phyloP scores from a whole-genome alignment of 2,113 vertebrate genomes.

The Zootoca vivipara region DNA sequence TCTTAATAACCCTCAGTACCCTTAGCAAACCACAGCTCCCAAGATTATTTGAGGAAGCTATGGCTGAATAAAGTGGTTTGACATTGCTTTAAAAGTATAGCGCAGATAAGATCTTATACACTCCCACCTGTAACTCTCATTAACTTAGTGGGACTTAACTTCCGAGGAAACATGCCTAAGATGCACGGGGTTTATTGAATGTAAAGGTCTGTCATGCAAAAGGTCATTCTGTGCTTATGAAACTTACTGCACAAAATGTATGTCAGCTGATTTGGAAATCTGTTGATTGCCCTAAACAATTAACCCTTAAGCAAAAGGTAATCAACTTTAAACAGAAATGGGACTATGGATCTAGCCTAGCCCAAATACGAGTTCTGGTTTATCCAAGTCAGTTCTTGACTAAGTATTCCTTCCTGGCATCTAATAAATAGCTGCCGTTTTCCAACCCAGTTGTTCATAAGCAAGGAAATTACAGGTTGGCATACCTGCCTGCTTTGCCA shows the following conservation, averaged over 20 bases:
- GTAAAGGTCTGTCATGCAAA: neutral
- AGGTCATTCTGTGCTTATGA: neutral
- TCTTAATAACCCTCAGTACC: too few relatives aligned
- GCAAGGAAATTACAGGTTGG: neutral
- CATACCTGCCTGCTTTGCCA: neutral
- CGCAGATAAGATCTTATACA: too few relatives aligned
- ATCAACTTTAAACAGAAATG: neutral
- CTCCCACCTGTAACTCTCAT: neutral
- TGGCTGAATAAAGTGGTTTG: too few relatives aligned
- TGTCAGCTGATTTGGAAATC: neutral
- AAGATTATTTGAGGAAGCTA: too few relatives aligned
- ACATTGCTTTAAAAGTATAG: too few relatives aligned
- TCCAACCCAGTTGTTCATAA: slow-evolving; percentile 15
- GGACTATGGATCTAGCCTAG: neutral
- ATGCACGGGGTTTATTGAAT: neutral
- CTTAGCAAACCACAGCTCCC: too few relatives aligned
- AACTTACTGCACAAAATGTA: neutral
- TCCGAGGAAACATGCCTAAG: neutral
- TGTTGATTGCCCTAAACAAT: neutral
- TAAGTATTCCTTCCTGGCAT: accelerated
- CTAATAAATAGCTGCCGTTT: neutral
- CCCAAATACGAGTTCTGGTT: slow-evolving; percentile 7
- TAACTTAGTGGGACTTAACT: neutral
- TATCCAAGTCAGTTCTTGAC: neutral
- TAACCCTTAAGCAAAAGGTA: neutral